A percentile compares a stretch with the other conserved stretches of the same genome.
Evolutionary conservation across 2,888 invertebrate species (phyloP).

Genomic region (Blomia tropicalis): DNA sequence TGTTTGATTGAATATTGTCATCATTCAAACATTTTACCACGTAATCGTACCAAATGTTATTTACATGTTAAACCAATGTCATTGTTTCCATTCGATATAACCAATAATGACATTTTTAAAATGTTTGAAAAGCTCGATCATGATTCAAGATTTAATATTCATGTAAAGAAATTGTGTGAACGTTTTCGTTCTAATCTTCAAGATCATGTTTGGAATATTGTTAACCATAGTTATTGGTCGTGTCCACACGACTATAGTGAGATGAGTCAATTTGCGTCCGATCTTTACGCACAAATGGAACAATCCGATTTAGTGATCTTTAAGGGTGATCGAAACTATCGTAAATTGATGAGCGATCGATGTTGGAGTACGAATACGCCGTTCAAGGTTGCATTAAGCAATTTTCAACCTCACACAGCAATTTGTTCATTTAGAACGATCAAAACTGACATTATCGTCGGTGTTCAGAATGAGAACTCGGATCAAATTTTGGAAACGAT

Average conservation of each 20-base stretch:
- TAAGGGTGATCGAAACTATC: conserved; percentile 86
- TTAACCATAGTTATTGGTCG: conserved; percentile 64
- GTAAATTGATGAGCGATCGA: conserved; percentile 74
- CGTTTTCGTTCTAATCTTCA: conserved; percentile 45
- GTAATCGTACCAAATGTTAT: conserved; percentile 43
- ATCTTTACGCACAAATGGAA: conserved; percentile 53
- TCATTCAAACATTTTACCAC: conserved; percentile 41
- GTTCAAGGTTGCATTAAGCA: conserved; percentile 50
- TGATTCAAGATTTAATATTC: conserved; percentile 29
- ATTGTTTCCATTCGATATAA: conserved; percentile 90
- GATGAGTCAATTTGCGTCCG: conserved; percentile 53
- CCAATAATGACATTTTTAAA: conserved; percentile 55
- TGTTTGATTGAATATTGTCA: conserved; percentile 66
- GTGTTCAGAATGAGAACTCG: conserved; percentile 44
- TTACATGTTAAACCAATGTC: conserved; percentile 75
- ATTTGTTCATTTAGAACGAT: conserved; percentile 65
- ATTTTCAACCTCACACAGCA: conserved; percentile 60
- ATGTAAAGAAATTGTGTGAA: conserved; percentile 33
- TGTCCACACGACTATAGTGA: conserved; percentile 57
- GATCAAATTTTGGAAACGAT: conserved; percentile 42
- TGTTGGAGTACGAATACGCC: conserved; percentile 56
- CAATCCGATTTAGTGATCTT: conserved; percentile 56
- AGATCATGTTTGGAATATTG: conserved; percentile 31
- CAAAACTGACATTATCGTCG: conserved; percentile 74
- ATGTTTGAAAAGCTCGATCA: conserved; percentile 39